Evolutionary conservation across 2,113 vertebrate species (phyloP).

Genomic region (Microcebus jonahi): DNA sequence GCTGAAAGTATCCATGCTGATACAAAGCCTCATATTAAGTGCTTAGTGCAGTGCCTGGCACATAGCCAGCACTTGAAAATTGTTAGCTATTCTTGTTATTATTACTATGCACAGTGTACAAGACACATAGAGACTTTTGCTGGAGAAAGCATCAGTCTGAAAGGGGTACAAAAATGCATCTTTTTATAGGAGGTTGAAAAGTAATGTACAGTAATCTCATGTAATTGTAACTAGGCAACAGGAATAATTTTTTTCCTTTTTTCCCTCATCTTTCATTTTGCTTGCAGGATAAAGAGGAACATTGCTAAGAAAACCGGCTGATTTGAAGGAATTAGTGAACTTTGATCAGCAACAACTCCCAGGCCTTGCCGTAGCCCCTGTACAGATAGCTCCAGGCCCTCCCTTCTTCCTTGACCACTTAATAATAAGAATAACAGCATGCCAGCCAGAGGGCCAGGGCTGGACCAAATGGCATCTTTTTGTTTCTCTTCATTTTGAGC

Average conservation of each 20-base stretch:
- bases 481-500: conserved; percentile 41
- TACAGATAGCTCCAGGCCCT: background rate
- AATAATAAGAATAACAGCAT: background rate
- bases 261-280: background rate
- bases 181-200: background rate
- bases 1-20: background rate
- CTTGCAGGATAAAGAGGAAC: background rate
- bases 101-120: background rate
- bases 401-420: background rate
- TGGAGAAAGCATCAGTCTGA: background rate
- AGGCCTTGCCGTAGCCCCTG: background rate
- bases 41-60: background rate
- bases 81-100: background rate
- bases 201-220: background rate
- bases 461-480: background rate
- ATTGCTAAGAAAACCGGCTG: background rate
- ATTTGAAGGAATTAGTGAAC: background rate
- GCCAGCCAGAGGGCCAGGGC: background rate
- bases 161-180: background rate
- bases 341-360: background rate
- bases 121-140: background rate
- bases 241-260: background rate
- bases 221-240: conserved; percentile 44
- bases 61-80: background rate
- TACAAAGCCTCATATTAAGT: background rate